Base-by-base conservation (phyloP, 2,888 invertebrate species). In the Melanophora roralis region DNA sequence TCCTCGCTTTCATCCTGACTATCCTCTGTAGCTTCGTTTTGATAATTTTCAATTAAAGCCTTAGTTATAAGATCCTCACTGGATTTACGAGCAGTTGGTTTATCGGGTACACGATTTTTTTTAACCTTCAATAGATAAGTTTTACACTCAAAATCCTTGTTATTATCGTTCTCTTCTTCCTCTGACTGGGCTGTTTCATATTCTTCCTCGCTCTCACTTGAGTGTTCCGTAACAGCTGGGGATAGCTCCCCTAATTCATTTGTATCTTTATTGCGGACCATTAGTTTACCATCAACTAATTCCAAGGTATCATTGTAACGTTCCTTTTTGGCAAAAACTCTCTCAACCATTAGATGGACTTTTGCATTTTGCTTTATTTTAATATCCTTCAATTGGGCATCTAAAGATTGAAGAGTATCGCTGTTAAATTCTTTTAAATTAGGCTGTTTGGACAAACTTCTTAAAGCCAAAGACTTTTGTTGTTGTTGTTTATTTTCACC, bases 261-360 rank as follows among this genome's bases (percentile, higher is more conserved):
- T 0, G 87, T 83, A 40, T 83, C 82, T 53, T 85, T 85, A 38
- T 88, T 87, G 1, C 87, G 83, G 45, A 88, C 82, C 81, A 88
- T 85, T 72, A 89, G 71, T 12, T 84, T 84, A 19, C 85, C 85
- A 74, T 89, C 84, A 1, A 89, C 82, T 4, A 89, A 84, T 27
- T 89, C 89, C 4, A 89, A 67, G 0, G 82, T 84, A 62, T 89
- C 88, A 16, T 87, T 84, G 49, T 87, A 87, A 12, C 80, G 83
- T 8, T 88, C 87, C 8, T 84, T 86, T 38, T 89, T 85, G 0
- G 83, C 84, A 67, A 84, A 88, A 6, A 88, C 88, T 2, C 84
- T 84, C 1, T 85, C 78, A 2, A 88, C 83, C 23, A 87, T 57
- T 3, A 83, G 78, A 0, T 84, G 64, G 5, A 86, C 82, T 2